Base-by-base conservation (phyloP, 1,140 invertebrate species). In the Camponotus vicinus region DNA sequence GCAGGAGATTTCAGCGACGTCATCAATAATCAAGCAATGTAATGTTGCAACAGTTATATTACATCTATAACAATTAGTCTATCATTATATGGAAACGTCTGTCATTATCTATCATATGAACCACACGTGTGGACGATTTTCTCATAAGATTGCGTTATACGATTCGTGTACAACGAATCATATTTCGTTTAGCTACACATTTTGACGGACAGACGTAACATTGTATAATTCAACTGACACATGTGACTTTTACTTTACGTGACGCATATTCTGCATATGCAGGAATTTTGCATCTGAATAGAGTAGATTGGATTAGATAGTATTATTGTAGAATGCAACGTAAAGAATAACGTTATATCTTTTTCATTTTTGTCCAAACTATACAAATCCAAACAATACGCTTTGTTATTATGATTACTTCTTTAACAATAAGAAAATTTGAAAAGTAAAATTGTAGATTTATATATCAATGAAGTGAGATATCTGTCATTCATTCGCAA, bases 331-430 rank as follows among this genome's bases (percentile, higher is more conserved):
- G 4, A 42, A 6, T 13, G n/a, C 9, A 15, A 66, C 6, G 27
- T 40, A 37, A 69, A 69, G 13, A 52, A 69, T 79, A 27, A 11
- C 21, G 34, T 42, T 76, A 61, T 61, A 3, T 9, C 18, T 64
- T 5, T 78, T 9, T 57, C 61, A 63, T 77, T 45, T 45, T 61
- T 27, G 27, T 76, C 6, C 32, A 66, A 64, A 49, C n/a, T 1
- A 55, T 3, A n/a, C 40, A 67, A n/a, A 37, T 71, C 52, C 27
- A 18, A 45, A 61, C 40, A 61, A 78, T 77, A 2, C 0, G 8
- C 8, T 45, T 82, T 59, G 67, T 82, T 15, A 73, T 73, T 82
- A 11, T 45, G 15, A 80, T 82, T 73, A 45, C 27, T 73, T 21
- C 13, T 59, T 71, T 61, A 32, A 55, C 32, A 18, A 63, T 21